Percentiles rank a stretch among this genome's conserved stretches.
These are phyloP conservation scores for Gila robusta DNA, from an alignment of 2,797 vertebrate genomes.

Conservation along the genomic window DNA sequence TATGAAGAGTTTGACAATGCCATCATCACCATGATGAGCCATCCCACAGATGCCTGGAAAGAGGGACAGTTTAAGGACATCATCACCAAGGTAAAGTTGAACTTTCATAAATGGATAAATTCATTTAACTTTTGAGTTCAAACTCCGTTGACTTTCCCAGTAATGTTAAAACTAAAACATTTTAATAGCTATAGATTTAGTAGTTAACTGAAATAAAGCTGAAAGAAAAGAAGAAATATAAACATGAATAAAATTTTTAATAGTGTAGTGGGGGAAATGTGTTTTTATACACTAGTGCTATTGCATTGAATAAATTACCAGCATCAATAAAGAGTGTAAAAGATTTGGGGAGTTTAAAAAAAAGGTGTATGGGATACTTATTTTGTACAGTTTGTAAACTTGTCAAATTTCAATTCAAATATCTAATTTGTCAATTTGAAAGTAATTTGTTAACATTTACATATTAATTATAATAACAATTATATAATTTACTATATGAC, in stretches of 20 bases:
- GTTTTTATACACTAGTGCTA: no score
- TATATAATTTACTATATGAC: not conserved
- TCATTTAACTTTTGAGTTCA: not conserved
- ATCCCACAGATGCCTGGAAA: conserved; percentile 96
- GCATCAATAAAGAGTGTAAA: no score
- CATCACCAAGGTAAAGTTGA: conserved; percentile 89
- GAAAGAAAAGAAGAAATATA: not conserved
- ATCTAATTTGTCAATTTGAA: not conserved
- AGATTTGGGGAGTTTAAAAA: no score
- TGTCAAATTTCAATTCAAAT: no score
- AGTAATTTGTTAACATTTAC: not conserved
- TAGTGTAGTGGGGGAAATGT: no score
- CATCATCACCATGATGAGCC: conserved; percentile 99
- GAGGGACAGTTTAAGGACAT: conserved; percentile 99
- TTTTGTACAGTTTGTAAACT: no score
- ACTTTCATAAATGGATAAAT: not conserved
- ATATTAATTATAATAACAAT: not conserved
- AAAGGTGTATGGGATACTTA: no score
- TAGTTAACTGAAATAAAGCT: not conserved
- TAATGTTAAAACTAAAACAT: not conserved
- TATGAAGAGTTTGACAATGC: conserved; percentile 99
- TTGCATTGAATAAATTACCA: no score
- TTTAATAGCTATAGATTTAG: no score
- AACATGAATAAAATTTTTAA: not conserved
- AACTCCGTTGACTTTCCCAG: not conserved